phyloP scores from a whole-genome alignment of 2,113 vertebrate genomes.

The Sebastes schlegelii region DNA sequence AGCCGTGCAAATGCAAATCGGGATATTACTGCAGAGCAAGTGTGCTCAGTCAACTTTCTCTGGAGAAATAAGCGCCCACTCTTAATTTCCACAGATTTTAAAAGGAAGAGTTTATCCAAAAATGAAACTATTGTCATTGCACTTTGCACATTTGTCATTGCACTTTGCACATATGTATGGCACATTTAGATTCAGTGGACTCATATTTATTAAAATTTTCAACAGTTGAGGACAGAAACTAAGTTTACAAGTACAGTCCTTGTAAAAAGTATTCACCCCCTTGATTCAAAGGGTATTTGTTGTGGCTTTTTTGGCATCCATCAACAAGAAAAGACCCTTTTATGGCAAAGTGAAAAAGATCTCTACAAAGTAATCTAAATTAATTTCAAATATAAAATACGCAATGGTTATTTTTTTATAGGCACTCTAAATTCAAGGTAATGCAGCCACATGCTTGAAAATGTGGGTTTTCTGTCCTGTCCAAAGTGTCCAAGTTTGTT shows the following conservation, averaged over 20 bases:
- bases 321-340: background rate
- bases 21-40: constrained; percentile 4
- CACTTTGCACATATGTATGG: background rate
- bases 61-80: constrained; percentile 8
- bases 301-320: background rate
- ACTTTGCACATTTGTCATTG: too few species aligned
- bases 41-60: constrained; percentile 10
- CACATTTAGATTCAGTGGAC: background rate
- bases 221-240: background rate
- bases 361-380: background rate
- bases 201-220: background rate
- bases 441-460: background rate
- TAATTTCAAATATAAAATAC: background rate
- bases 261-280: background rate
- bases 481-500: background rate
- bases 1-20: constrained; percentile 35
- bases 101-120: constrained; percentile 4
- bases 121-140: background rate
- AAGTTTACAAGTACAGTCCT: background rate
- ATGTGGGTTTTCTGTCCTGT: background rate
- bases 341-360: background rate
- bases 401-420: background rate
- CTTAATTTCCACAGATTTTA: constrained; percentile 9
- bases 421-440: background rate
- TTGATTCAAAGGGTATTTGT: background rate